Evolutionary conservation across 2,888 invertebrate genomes (phyloP).

Genomic region (Calliopum simillimum): DNA sequence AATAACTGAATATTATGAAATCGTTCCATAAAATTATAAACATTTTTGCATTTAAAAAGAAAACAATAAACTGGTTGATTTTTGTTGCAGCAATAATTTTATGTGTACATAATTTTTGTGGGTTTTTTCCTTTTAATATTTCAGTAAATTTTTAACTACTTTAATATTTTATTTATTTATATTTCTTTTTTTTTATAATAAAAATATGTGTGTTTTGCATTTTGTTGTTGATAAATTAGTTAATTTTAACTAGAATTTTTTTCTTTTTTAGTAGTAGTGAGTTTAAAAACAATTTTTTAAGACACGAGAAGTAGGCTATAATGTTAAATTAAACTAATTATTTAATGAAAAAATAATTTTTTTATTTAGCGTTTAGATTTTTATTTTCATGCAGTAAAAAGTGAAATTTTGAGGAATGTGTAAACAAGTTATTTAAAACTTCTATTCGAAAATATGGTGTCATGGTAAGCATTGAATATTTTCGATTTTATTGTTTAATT

Average conservation of each 20-base stretch:
- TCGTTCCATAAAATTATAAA: too few species aligned
- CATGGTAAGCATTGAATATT: too few species aligned
- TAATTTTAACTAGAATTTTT: conserved; percentile 8
- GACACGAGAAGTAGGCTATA: conserved; percentile 8
- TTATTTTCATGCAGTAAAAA: too few species aligned
- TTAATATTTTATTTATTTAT: conserved; percentile 5
- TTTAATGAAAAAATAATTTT: background rate
- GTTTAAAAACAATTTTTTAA: conserved; percentile 5
- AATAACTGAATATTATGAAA: too few species aligned
- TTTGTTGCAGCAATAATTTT: background rate
- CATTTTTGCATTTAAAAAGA: too few species aligned
- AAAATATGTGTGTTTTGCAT: conserved; percentile 28
- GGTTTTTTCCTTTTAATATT: conserved; percentile 2
- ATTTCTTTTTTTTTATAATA: conserved; percentile 2
- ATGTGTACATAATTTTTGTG: background rate
- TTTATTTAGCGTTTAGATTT: background rate
- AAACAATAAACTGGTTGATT: background rate
- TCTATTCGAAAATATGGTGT: too few species aligned
- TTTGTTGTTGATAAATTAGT: conserved; percentile 11
- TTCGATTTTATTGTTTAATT: too few species aligned
- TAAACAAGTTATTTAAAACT: too few species aligned
- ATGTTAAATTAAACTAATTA: background rate
- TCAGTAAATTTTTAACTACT: conserved; percentile 23
- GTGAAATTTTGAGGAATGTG: too few species aligned
- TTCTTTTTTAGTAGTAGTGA: background rate